These are phyloP conservation scores for Hemistola chrysoprasaria DNA, from an alignment of 2,888 invertebrate genomes.

Conservation along the genomic window DNA sequence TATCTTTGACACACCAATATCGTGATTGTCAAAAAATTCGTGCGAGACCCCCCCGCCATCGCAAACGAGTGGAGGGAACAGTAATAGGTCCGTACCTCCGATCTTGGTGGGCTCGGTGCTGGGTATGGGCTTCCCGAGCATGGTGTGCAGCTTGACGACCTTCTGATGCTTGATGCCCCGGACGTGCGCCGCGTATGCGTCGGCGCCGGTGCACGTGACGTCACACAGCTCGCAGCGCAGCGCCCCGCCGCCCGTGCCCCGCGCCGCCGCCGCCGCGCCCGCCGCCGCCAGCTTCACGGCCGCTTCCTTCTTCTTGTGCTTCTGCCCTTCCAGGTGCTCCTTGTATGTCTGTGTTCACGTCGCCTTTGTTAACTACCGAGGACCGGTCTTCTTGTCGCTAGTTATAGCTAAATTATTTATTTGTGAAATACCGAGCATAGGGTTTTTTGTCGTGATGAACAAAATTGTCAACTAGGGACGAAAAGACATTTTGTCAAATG, in stretches of 20 bases:
- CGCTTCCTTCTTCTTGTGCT: constrained; percentile 99
- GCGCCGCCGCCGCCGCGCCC: constrained; percentile 35
- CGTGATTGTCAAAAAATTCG: too few species aligned
- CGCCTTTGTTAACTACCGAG: too few species aligned
- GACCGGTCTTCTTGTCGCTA: too few species aligned
- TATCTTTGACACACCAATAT: too few species aligned
- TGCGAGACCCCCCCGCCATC: too few species aligned
- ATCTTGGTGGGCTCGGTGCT: constrained; percentile 96
- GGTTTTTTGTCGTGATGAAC: too few species aligned
- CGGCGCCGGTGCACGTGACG: constrained; percentile 98
- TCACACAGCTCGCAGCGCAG: constrained; percentile 98
- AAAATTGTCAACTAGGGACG: too few species aligned
- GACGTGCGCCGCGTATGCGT: constrained; percentile 99
- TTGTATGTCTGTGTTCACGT: constrained; percentile 67
- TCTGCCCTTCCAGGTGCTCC: constrained; percentile 99
- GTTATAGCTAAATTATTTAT: too few species aligned
- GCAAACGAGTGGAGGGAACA: too few species aligned
- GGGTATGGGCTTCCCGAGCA: constrained; percentile 98
- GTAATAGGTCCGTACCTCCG: constrained; percentile 47
- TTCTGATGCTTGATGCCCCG: constrained; percentile 99
- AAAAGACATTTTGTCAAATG: too few species aligned
- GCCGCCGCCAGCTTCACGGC: constrained; percentile 83
- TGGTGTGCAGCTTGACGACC: constrained; percentile 97
- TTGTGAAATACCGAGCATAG: too few species aligned
- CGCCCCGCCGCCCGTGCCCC: constrained; percentile 70